Evolutionary conservation across 2,888 invertebrate species (phyloP), one percentile per base, ranked within the genome.

Genomic region (Tipula confusa): DNA sequence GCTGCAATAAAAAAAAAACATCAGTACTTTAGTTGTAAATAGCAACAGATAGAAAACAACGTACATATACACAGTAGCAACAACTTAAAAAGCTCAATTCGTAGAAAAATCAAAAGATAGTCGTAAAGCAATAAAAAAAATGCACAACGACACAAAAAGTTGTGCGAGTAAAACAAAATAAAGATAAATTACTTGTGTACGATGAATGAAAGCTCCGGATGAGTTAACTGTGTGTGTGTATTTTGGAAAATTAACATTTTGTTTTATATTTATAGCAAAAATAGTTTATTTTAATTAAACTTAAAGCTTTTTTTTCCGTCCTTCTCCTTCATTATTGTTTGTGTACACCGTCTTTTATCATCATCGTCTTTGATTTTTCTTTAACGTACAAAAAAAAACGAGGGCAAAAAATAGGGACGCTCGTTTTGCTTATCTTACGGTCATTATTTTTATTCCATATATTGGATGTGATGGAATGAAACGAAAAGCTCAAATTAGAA

Each of bases 281-380:
- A 43, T 43, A 43, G 43, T 64, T 64, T 64, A 64, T 64, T 64
- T 64, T 64, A 64, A 64, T 64, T 64, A 64, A 64, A 64, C 64
- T 64, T 64, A 64, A 24, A 24, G 64, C 64, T 64, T 64, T 64
- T 64, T 64, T n/a, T n/a, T 11, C 1, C 7, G 64, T 64, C 5
- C 15, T 64, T 38, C n/a, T 64, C 5, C 15, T 64, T 38, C n/a
- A 43, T 43, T 43, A 15, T 15, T 43, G 43, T 15, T n/a, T 38
- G 64, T 64, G 18, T 48, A 48, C 18, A 48, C 48, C 48, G 9
- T 48, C 48, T 48, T 48, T 48, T 48, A 48, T 48, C 33, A 43
- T 43, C 64, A 64, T 64, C 64, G 11, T 24, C n/a, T n/a, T n/a
- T n/a, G n/a, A n/a, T n/a, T n/a, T 43, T 18, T 64, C 64, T 24